Base-by-base conservation (phyloP, 2,888 invertebrate genomes). In the Sphaerophoria rueppellii region DNA sequence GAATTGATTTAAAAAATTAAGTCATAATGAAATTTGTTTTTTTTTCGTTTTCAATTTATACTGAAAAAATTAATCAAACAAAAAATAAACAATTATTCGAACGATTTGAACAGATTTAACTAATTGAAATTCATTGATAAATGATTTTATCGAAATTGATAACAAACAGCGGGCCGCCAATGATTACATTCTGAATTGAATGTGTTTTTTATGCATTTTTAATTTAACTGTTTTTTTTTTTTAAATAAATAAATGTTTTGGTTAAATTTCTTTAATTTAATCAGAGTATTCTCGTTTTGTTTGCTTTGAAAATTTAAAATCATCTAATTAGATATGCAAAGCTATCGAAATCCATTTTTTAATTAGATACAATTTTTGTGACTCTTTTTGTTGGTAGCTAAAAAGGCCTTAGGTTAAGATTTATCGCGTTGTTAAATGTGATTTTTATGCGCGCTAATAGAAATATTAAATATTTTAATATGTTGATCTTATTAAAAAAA, bases 121-220 rank as follows among this genome's bases (percentile, higher is more conserved):
- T 76, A 82, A 76, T 82, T 82, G 81, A 76, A 72, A 82, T 82
- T 82, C 76, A 76, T 82, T 82, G 81, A 81, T 60, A 67, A 75
- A 67, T 40, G 4, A 54, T 52, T 40, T 40, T 46, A 63, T 63
- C 46, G n/a, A 54, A 11, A 54, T 24, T 54, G n/a, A n/a, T 40
- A 7, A 52, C 40, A 54, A n/a, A 34, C 7, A 54, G 24, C n/a
- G 34, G 12, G 4, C 34, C 35, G 52, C 24, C 24, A 24, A 24
- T 37, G 40, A 52, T 54, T 40, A 54, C 4, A 50, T 37, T 52
- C 6, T 6, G 16, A 24, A 24, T 60, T 24, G 40, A 52, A 52
- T 40, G 14, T 46, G 50, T 34, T 34, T 37, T 65, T 65, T 65
- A 46, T 46, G 7, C 14, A 48, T 63, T 67, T 54, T 54, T 40